phyloP scores from a whole-genome alignment of 2,797 vertebrate species.

The Varecia variegata region DNA sequence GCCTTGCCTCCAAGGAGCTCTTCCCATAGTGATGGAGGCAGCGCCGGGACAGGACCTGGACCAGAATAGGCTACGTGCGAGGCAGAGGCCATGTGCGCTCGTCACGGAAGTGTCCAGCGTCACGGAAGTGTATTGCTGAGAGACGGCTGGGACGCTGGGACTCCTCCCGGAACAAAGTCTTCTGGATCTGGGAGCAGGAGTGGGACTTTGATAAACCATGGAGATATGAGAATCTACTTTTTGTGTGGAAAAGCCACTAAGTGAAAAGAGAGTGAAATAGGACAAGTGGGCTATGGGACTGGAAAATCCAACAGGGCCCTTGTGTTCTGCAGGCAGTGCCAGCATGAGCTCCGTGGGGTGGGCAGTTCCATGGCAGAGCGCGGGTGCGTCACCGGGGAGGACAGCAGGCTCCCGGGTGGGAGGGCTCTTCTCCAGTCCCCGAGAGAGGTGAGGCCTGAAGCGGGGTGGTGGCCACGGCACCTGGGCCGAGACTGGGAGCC shows the following conservation, averaged over 20 bases:
- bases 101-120: background rate
- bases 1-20: background rate
- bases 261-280: background rate
- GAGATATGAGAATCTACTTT: background rate
- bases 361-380: accelerated
- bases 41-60: background rate
- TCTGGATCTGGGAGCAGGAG: background rate
- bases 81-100: accelerated
- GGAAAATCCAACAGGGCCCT: background rate
- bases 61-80: too few species aligned
- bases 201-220: background rate
- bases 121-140: background rate
- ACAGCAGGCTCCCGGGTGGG: accelerated
- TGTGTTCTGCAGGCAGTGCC: too few species aligned
- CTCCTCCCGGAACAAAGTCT: background rate
- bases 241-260: background rate
- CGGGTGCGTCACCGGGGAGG: accelerated
- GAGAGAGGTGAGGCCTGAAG: background rate
- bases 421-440: too few species aligned
- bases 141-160: too few species aligned
- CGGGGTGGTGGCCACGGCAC: accelerated
- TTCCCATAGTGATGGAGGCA: accelerated
- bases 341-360: background rate
- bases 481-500: accelerated
- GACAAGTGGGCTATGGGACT: background rate